phyloP scores from a whole-genome alignment of 2,113 vertebrate genomes.

The Gymnorhina tibicen region DNA sequence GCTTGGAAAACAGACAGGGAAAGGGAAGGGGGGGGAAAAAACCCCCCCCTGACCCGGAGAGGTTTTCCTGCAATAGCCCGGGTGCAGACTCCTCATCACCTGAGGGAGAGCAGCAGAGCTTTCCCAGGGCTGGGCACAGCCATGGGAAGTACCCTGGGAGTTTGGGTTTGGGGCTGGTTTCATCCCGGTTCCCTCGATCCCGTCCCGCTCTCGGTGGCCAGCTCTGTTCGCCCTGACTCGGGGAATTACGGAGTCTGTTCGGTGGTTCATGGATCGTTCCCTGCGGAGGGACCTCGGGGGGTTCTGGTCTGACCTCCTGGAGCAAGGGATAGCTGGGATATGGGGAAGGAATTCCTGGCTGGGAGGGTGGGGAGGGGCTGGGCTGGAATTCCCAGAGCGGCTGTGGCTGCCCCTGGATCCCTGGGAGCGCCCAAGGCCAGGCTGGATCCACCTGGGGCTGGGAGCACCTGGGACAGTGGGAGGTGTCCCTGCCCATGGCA shows the following conservation, averaged over 20 bases:
- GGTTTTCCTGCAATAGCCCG: background rate
- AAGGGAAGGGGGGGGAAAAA: background rate
- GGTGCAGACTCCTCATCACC: background rate
- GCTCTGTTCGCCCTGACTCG: fast-evolving
- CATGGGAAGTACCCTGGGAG: fast-evolving
- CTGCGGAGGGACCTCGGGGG: background rate
- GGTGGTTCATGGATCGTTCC: fast-evolving
- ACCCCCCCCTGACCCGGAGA: fast-evolving
- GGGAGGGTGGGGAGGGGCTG: background rate
- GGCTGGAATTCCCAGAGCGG: background rate
- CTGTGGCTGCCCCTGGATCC: background rate
- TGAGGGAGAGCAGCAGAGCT: background rate
- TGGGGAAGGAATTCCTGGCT: background rate
- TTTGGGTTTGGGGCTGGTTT: background rate
- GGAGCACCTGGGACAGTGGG: background rate
- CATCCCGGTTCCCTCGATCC: fast-evolving
- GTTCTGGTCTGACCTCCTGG: background rate
- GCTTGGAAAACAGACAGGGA: background rate
- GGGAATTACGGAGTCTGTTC: background rate
- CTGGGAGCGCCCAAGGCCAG: background rate
- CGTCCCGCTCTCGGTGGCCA: fast-evolving
- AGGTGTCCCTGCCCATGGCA: background rate
- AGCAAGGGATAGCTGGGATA: fast-evolving
- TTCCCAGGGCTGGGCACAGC: background rate
- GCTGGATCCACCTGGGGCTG: fast-evolving